Conservation (phyloP, 2,113 vertebrate genomes). For the Aleadryas rufinucha region DNA sequence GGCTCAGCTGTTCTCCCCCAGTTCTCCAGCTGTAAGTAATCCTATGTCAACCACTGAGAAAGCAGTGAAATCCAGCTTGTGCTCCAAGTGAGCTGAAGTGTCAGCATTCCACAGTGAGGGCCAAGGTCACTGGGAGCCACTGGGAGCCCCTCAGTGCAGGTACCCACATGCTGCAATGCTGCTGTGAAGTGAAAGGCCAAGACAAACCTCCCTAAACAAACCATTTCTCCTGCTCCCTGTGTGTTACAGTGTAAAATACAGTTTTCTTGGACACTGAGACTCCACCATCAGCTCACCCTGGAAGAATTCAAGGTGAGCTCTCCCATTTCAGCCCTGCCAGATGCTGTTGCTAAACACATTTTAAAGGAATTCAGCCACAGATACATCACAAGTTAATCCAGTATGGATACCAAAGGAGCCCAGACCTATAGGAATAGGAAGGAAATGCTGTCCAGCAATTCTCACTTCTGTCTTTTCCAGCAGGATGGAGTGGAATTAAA, state of each 20-base stretch:
- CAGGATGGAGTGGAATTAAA: background rate
- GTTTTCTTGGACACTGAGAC: background rate
- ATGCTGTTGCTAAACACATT: background rate
- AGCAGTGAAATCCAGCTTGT: background rate
- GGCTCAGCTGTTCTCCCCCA: background rate
- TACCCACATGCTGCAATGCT: background rate
- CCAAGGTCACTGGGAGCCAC: background rate
- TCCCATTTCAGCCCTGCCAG: background rate
- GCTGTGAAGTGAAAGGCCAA: background rate
- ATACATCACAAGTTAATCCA: background rate
- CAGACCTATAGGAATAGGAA: background rate
- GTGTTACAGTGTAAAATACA: accelerated
- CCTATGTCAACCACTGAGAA: background rate
- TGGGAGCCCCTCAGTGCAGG: background rate
- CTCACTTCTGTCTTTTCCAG: background rate
- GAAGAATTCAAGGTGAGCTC: background rate
- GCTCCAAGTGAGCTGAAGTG: background rate
- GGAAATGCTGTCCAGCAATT: background rate
- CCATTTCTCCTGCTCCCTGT: background rate
- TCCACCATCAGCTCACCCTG: background rate
- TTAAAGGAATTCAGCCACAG: background rate
- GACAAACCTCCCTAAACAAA: background rate
- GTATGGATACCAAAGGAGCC: background rate
- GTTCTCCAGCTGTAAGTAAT: background rate
- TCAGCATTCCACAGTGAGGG: background rate